These are phyloP conservation scores for Yponomeuta plumbellus DNA, from an alignment of 2,888 invertebrate genomes.

Conservation along the genomic window DNA sequence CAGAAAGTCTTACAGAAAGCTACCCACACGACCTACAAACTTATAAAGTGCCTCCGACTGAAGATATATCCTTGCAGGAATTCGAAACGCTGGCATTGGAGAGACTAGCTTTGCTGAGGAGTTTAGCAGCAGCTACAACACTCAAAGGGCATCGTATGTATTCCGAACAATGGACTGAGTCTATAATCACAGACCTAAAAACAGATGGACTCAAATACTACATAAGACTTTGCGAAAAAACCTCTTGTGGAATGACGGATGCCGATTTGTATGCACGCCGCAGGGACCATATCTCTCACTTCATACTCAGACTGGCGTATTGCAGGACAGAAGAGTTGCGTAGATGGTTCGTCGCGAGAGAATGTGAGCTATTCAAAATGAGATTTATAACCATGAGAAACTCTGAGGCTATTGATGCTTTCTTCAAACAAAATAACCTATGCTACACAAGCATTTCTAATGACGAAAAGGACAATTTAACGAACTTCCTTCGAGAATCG, in stretches of 20 bases:
- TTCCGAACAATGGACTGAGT: conserved; percentile 82
- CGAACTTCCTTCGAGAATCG: conserved; percentile 78
- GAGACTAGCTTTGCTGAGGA: conserved; percentile 85
- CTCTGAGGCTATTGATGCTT: conserved; percentile 77
- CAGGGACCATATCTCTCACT: conserved; percentile 94
- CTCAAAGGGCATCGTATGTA: conserved; percentile 77
- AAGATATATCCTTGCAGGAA: conserved; percentile 85
- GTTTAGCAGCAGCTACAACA: conserved; percentile 83
- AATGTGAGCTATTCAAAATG: conserved; percentile 92
- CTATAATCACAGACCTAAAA: conserved; percentile 79
- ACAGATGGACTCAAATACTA: conserved; percentile 82
- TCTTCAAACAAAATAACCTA: conserved; percentile 82
- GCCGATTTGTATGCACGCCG: conserved; percentile 80
- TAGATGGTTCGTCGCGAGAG: conserved; percentile 92
- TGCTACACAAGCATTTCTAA: conserved; percentile 80
- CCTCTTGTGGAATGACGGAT: conserved; percentile 73
- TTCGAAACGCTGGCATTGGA: conserved; percentile 93
- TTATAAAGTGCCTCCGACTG: conserved; percentile 85
- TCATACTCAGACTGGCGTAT: conserved; percentile 92
- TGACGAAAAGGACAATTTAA: conserved; percentile 80
- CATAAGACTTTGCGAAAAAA: conserved; percentile 76
- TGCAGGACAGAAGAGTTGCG: conserved; percentile 90
- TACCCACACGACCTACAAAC: conserved; percentile 88
- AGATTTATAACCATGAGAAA: conserved; percentile 81
- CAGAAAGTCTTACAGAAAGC: conserved; percentile 66